Evolutionary conservation across 2,113 vertebrate species (phyloP), one percentile per base, ranked within the genome.

Genomic region (Phasianus colchicus): DNA sequence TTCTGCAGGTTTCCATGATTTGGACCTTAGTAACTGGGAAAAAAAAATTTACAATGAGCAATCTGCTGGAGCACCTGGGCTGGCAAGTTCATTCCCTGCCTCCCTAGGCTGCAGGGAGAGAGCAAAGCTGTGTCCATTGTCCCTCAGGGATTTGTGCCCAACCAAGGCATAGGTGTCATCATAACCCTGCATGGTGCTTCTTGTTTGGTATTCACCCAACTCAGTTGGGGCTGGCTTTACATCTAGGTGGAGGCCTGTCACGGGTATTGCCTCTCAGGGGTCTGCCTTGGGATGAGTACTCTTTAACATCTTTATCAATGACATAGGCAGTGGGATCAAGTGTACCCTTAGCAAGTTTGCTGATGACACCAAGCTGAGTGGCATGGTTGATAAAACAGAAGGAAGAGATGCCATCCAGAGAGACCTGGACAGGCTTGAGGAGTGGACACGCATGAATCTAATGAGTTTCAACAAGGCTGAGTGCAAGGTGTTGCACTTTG

Each of bases 1-100:
- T 73, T 60, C 34, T 67, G 66, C 45, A 36, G 18, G 50, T 75
- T 11, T n/a, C 18, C 9, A 2, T 11, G 30, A 32, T 65, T 36
- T 34, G 22, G 43, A 54, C 40, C 34, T 55, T 40, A 48, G 40
- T 16, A 54, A 60, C 6, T 30, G 58, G 57, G n/a, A 27, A 15
- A 27, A 52, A 72, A 17, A 58, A 57, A 6, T 22, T 27, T 20
- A 20, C 7, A 10, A n/a, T 0, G 42, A n/a, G 36, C 19, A 1
- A 0, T 34, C 47, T 63, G 60, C 42, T 58, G 65, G 1, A 4
- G 50, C 48, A 66, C 50, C 5, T 0, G 6, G 13, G 32, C 66
- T 58, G 18, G 25, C 18, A 21, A 72, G 20, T 30, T 85, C 3
- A 0, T 29, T 43, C 27, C 19, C 29, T 0, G 3, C 34, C 12